These are phyloP conservation scores for Cardiocondyla obscurior DNA, from an alignment of 1,140 invertebrate species.

Conservation along the genomic window DNA sequence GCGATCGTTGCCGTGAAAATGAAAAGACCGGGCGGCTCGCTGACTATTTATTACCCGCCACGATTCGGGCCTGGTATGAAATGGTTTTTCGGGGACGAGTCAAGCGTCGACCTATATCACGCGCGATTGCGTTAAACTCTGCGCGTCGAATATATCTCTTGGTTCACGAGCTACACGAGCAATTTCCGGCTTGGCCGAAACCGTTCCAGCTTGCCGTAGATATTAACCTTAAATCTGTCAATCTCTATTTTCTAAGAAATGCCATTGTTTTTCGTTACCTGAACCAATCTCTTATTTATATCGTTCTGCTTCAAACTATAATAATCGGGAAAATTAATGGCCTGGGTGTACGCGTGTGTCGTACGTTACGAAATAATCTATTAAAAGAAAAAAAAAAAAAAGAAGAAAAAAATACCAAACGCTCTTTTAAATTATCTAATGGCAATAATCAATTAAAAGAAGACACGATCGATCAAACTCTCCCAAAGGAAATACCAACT, in stretches of 20 bases:
- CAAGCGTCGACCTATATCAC: not conserved
- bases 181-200: constrained; percentile 1
- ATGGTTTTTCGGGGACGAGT: not conserved
- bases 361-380: too few relatives aligned
- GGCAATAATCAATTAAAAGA: not conserved
- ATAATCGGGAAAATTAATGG: not conserved
- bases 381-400: not conserved
- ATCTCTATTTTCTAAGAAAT: not conserved
- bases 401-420: too few relatives aligned
- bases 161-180: not conserved
- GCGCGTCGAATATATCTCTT: constrained; percentile 8
- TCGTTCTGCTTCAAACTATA: not conserved
- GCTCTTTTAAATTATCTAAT: not conserved
- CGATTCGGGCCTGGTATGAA: constrained; percentile 8
- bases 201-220: not conserved
- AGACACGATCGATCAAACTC: not conserved
- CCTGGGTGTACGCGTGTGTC: too few relatives aligned
- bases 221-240: constrained; percentile 10
- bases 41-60: constrained; percentile 17
- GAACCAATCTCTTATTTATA: not conserved
- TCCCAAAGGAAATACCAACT: not conserved
- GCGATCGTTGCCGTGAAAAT: constrained; percentile 16
- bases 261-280: not conserved
- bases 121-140: not conserved
- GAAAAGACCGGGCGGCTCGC: constrained; percentile 5